Base-by-base conservation (phyloP, 1,140 invertebrate genomes). In the Papilio polyxenes region DNA sequence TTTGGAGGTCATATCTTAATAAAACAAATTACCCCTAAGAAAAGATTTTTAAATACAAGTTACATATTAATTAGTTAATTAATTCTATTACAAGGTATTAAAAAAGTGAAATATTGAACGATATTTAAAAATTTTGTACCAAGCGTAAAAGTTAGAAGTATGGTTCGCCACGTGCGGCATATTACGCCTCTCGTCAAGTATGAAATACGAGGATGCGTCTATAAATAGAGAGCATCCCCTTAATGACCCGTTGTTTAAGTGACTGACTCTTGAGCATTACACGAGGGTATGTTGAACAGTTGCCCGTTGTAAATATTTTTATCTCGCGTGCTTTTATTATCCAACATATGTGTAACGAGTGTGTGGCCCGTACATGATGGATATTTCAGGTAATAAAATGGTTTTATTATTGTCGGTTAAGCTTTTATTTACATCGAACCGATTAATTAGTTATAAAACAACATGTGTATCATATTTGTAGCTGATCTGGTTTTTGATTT, bases 221-320 rank as follows among this genome's bases (percentile, higher is more conserved):
- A 92, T 87, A 91, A 91, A 92, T 92, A 92, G 86, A 87, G 51
- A 77, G 84, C 87, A 89, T 85, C 82, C 87, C 90, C 89, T 88
- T 91, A 92, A 92, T 90, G 91, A 90, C 83, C 85, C 88, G 81
- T 91, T 92, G 91, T 91, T 89, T 85, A 84, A 85, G 75, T 77
- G 82, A 82, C 82, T 80, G 62, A 72, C 75, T 82, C 85, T 80
- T 82, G 72, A 82, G 84, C 56, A 81, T 83, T 81, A 83, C 80
- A 78, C 56, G 37, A 78, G 85, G 79, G 81, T 84, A 80, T 69
- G 78, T 83, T 78, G 79, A 86, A 87, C 87, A 86, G 85, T 88
- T 86, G 86, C 83, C 76, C 83, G 84, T 89, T 89, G 86, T 88
- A 88, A 86, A 89, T 87, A 87, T 88, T 89, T 89, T 88, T 87